Conservation (phyloP, 2,888 invertebrate species). For the Plagodis dolabraria region DNA sequence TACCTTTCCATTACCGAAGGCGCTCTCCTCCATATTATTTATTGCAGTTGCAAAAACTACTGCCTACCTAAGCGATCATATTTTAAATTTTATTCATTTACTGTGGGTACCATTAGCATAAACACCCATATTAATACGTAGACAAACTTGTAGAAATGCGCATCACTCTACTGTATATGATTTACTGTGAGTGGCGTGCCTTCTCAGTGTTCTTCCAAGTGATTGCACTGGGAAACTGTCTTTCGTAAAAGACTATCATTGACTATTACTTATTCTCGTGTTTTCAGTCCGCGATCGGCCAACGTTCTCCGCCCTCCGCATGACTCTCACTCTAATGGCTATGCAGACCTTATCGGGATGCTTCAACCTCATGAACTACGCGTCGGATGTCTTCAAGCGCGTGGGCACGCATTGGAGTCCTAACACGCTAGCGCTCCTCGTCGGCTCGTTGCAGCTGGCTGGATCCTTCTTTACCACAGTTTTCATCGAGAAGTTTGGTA, state of each 20-base stretch:
- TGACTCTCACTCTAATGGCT: conserved; percentile 62
- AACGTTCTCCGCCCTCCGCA: conserved; percentile 63
- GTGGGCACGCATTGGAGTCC: conserved; percentile 83
- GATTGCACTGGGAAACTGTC: no score
- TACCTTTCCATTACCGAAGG: no score
- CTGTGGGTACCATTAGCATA: no score
- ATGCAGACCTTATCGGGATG: conserved; percentile 72
- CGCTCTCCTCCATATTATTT: no score
- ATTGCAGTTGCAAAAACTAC: no score
- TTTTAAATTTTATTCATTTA: no score
- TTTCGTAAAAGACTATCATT: background rate
- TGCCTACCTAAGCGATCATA: no score
- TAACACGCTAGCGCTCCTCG: conserved; percentile 60
- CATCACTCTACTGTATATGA: no score
- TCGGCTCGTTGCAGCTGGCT: conserved; percentile 62
- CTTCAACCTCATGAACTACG: conserved; percentile 75
- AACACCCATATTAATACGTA: no score
- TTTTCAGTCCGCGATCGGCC: conserved; percentile 59
- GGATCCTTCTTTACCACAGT: conserved; percentile 67
- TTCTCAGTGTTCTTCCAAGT: no score
- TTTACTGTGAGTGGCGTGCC: no score
- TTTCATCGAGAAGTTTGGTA: conserved; percentile 67
- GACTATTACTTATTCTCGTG: background rate
- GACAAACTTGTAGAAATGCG: no score
- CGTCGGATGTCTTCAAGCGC: conserved; percentile 66